Base-by-base conservation (phyloP, 2,113 vertebrate genomes). In the Oplegnathus fasciatus region DNA sequence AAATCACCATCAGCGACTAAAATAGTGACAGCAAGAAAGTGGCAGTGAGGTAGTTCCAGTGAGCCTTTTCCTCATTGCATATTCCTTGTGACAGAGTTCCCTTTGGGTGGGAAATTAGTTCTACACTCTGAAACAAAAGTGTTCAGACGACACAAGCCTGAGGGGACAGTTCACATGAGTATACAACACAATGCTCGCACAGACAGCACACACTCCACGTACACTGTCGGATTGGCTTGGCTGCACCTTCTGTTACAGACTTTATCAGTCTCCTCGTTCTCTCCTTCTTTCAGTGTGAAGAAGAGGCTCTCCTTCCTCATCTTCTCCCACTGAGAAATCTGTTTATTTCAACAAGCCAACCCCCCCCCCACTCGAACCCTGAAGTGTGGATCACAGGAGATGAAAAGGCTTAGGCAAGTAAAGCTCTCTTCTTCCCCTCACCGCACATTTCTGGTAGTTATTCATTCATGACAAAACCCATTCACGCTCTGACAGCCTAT, bases 381-480 rank as follows among this genome's bases (percentile, higher is more conserved):
- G 85, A 89, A 93, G 94, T 91, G 86, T 90, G 91, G 90, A 94
- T 95, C 93, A 94, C 80, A 80, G 86, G 89, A 93, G 93, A 94
- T 94, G 92, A 95, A 94, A 93, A 92, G 94, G 93, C 93, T 93
- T 88, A 91, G 84, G 82, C 84, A 70, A 88, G 92, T 92, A 94
- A 95, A 93, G 93, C 93, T 91, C 90, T 90, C 84, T 77, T 87
- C 91, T 91, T 86, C 87, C 89, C 82, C 84, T 90, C 78, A 34
- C 88, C 28, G 75, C 88, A 86, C 92, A 93, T 95, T 94, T 93
- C 88, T 90, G 87, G 91, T 88, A 94, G 94, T 95, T 95, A 95
- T 94, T 95, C 95, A 96, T 95, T 95, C 95, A 94, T 95, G 95
- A 95, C 95, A 95, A 95, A 96, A 94, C 92, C 94, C 92, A 95